Evolutionary conservation across 1,140 invertebrate species (phyloP).

Genomic region (Dreissena rostriformis): DNA sequence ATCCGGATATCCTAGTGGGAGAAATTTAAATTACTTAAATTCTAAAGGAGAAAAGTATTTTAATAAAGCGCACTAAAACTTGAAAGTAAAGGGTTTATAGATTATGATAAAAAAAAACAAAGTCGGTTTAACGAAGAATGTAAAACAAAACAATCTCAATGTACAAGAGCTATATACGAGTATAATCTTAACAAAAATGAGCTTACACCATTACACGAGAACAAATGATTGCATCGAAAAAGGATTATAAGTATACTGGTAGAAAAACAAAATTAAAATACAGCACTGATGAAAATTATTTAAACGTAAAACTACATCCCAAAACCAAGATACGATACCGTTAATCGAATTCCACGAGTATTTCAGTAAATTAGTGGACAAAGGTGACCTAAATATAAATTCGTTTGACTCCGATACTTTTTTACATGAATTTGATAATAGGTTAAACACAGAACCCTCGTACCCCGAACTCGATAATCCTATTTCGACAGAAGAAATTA

Average conservation of each 20-base stretch:
- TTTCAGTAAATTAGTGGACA: neutral
- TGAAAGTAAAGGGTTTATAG: neutral
- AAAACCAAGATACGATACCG: neutral
- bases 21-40: neutral
- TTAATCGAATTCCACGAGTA: neutral
- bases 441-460: too few species aligned
- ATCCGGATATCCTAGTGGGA: neutral
- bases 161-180: neutral
- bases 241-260: slow-evolving; percentile 15
- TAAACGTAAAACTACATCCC: neutral
- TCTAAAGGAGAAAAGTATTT: neutral
- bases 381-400: neutral
- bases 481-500: too few species aligned
- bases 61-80: neutral
- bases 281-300: neutral
- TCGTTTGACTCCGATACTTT: neutral
- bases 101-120: neutral
- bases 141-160: neutral
- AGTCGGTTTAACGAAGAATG: slow-evolving; percentile 3
- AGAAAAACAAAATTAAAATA: slow-evolving; percentile 13
- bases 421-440: neutral
- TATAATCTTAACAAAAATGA: neutral
- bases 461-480: too few species aligned
- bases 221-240: neutral
- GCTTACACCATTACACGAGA: too few species aligned